phyloP scores from a whole-genome alignment of 2,797 vertebrate genomes.

The Urophycis tenuis region DNA sequence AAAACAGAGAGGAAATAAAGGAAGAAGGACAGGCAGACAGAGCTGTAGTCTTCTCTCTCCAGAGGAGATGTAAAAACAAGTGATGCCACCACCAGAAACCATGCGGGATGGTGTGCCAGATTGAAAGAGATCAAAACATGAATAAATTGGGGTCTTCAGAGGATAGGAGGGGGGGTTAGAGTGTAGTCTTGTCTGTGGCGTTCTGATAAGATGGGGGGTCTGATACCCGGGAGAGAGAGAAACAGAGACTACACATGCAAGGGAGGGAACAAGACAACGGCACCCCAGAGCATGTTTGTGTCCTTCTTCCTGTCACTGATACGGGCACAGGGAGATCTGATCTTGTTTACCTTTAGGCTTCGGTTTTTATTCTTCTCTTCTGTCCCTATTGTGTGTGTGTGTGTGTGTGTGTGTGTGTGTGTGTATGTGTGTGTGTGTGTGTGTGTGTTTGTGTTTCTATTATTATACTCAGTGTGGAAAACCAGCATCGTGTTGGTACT shows the following conservation, averaged over 20 bases:
- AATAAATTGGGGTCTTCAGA: conserved; percentile 3
- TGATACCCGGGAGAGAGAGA: neutral
- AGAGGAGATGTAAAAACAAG: neutral
- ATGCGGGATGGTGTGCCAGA: conserved; percentile 1
- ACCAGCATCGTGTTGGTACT: neutral
- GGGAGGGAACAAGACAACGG: neutral
- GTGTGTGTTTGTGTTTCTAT: neutral
- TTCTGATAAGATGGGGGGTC: conserved; percentile 2
- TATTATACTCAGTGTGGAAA: neutral
- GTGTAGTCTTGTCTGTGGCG: neutral
- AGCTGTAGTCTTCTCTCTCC: neutral
- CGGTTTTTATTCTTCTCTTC: neutral
- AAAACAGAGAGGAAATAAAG: no score
- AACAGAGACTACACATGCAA: neutral
- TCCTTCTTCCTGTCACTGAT: neutral
- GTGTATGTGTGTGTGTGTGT: neutral
- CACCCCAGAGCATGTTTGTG: neutral
- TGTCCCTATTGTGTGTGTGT: neutral
- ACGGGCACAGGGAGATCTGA: neutral
- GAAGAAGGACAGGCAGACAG: neutral
- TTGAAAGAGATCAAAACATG: conserved; percentile 20
- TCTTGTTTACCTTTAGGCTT: conserved; percentile 4
- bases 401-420: conserved; percentile 6
- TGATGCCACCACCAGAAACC: conserved; percentile 4
- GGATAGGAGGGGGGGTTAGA: neutral